phyloP scores from a whole-genome alignment of 2,888 invertebrate species.

The Abscondita cerata region DNA sequence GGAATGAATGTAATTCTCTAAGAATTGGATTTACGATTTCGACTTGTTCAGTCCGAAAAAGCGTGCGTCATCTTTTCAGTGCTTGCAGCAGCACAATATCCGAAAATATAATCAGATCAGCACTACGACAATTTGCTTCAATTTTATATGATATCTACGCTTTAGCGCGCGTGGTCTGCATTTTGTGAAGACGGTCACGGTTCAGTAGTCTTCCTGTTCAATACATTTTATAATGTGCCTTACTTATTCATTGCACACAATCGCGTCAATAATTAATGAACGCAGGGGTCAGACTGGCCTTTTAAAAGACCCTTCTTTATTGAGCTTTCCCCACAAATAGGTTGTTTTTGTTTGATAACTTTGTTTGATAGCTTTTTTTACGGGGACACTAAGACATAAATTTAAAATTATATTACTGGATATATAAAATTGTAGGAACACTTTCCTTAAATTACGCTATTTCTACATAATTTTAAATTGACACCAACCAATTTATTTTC shows the following conservation, averaged over 20 bases:
- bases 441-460: constrained; percentile 16
- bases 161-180: constrained; percentile 55
- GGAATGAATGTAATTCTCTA: constrained; percentile 21
- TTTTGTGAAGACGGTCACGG: constrained; percentile 35
- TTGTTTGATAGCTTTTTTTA: constrained; percentile 59
- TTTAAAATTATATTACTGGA: constrained; percentile 53
- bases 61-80: constrained; percentile 39
- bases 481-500: too few relatives aligned
- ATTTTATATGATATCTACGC: constrained; percentile 57
- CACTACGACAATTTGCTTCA: constrained; percentile 56
- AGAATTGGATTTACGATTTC: constrained; percentile 33
- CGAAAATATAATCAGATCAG: constrained; percentile 56
- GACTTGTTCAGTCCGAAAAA: constrained; percentile 30
- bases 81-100: constrained; percentile 46
- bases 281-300: constrained; percentile 55
- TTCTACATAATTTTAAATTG: not conserved
- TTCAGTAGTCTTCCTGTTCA: constrained; percentile 38
- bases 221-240: constrained; percentile 58
- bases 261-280: constrained; percentile 59
- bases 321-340: constrained; percentile 57
- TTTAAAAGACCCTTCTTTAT: constrained; percentile 59
- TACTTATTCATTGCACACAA: constrained; percentile 61
- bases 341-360: constrained; percentile 60
- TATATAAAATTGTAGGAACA: constrained; percentile 17
- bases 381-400: constrained; percentile 55